These are phyloP conservation scores for Megathymus violae DNA, from an alignment of 1,140 invertebrate genomes.

Conservation along the genomic window DNA sequence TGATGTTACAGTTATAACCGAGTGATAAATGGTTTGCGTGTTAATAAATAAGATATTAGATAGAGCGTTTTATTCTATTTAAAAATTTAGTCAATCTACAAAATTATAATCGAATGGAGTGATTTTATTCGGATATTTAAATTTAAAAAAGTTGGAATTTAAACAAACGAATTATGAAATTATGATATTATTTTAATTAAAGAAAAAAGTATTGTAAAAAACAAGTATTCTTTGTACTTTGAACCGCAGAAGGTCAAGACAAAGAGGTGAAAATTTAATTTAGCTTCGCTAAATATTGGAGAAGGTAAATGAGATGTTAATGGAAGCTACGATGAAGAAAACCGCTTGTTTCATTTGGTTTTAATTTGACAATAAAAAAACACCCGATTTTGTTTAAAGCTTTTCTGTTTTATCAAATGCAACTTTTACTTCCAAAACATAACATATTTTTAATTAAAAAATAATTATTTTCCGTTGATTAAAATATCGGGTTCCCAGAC, in stretches of 20 bases:
- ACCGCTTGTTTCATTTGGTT: slow-evolving; percentile 30
- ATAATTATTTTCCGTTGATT: slow-evolving; percentile 33
- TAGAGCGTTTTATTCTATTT: too few relatives aligned
- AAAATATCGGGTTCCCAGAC: slow-evolving; percentile 24
- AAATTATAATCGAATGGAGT: too few relatives aligned
- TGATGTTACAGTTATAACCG: too few relatives aligned
- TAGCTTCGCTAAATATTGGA: slow-evolving; percentile 20
- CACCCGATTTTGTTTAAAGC: slow-evolving; percentile 47
- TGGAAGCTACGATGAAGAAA: slow-evolving; percentile 16
- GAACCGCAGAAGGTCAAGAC: slow-evolving; percentile 18
- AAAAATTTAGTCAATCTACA: too few relatives aligned
- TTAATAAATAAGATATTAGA: too few relatives aligned
- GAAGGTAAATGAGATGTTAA: slow-evolving; percentile 27
- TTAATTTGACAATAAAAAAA: slow-evolving; percentile 48
- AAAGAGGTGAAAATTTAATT: slow-evolving; percentile 29
- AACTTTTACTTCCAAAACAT: slow-evolving; percentile 40
- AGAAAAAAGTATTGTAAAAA: slow-evolving; percentile 7
- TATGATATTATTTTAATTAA: background rate
- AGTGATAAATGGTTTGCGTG: too few relatives aligned
- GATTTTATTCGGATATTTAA: too few relatives aligned
- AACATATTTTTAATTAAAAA: slow-evolving; percentile 35
- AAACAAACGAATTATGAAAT: too few relatives aligned
- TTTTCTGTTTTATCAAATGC: slow-evolving; percentile 43
- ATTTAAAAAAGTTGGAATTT: too few relatives aligned
- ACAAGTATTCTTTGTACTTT: slow-evolving; percentile 18